Conservation (phyloP, 2,888 invertebrate species). For the Pemphredon lugubris region DNA sequence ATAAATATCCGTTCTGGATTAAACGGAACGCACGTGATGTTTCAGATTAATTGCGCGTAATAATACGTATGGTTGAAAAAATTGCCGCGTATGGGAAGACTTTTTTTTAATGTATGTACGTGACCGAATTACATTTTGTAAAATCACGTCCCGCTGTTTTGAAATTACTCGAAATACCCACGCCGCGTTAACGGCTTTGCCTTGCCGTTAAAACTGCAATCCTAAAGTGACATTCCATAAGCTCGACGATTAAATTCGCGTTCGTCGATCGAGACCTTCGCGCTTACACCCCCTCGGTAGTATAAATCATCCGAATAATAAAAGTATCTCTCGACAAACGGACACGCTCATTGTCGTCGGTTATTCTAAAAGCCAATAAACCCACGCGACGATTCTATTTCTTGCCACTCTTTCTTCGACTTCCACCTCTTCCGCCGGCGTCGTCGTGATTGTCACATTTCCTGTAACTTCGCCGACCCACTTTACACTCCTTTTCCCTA, state of each 20-base stretch:
- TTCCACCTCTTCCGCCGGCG: conserved; percentile 5
- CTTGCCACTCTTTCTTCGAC: neutral
- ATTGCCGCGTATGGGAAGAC: conserved; percentile 28
- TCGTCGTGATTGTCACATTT: conserved; percentile 27
- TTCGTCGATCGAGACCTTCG: too few relatives aligned
- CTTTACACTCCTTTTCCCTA: conserved; percentile 25
- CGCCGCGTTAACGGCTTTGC: neutral
- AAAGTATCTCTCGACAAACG: conserved; percentile 1
- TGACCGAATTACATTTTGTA: conserved; percentile 17
- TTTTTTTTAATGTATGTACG: conserved; percentile 32
- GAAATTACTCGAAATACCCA: neutral
- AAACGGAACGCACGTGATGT: conserved; percentile 37
- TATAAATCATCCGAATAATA: neutral
- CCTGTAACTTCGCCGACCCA: conserved; percentile 26
- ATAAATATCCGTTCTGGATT: conserved; percentile 27
- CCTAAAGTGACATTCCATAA: neutral
- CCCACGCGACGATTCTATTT: conserved; percentile 15
- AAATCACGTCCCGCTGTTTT: conserved; percentile 10
- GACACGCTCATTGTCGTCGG: neutral
- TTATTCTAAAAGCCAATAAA: conserved; percentile 22
- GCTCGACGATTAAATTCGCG: neutral
- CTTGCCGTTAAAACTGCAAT: too few relatives aligned
- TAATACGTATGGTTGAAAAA: conserved; percentile 40
- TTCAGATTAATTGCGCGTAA: conserved; percentile 43
- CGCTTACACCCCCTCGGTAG: neutral